Percentiles rank a stretch among this genome's conserved stretches.
Conservation (phyloP, 2,888 invertebrate species). For the Orchesella flavescens region DNA sequence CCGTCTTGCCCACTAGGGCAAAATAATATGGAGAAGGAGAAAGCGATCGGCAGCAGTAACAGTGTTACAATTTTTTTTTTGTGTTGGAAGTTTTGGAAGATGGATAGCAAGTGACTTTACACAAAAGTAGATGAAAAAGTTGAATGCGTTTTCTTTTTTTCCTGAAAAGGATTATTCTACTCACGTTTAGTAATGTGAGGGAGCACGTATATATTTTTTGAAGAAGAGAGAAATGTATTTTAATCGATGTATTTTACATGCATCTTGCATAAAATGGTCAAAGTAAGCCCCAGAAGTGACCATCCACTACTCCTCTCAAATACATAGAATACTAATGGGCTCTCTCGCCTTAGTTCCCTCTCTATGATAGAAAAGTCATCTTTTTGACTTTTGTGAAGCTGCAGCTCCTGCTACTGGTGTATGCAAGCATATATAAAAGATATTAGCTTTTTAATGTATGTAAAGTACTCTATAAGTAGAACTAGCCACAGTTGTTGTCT, state of each 20-base stretch:
- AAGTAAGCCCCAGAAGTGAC: constrained; percentile 72
- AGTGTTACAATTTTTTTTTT: constrained; percentile 28
- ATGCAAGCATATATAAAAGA: constrained; percentile 3
- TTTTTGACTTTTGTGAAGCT: not conserved
- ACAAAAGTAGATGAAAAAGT: constrained; percentile 21
- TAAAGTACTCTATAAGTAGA: constrained; percentile 48
- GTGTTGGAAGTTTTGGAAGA: constrained; percentile 47
- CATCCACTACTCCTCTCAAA: constrained; percentile 67
- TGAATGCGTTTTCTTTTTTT: constrained; percentile 32
- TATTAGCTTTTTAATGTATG: constrained; percentile 50
- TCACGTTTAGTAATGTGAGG: constrained; percentile 70
- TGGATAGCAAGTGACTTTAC: constrained; percentile 55
- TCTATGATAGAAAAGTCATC: not conserved
- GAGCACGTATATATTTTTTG: constrained; percentile 67
- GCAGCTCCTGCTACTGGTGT: too few species aligned
- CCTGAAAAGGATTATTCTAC: constrained; percentile 64
- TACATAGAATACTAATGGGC: constrained; percentile 72
- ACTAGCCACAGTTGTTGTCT: constrained; percentile 28
- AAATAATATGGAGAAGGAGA: constrained; percentile 20
- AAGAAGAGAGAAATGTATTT: constrained; percentile 68
- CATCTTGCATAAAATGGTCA: constrained; percentile 73
- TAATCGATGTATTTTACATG: constrained; percentile 73
- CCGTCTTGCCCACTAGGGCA: not conserved
- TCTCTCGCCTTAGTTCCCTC: not conserved
- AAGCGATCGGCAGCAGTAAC: constrained; percentile 5